Conservation (phyloP, 2,888 invertebrate genomes). For the Boloria euphrosyne region DNA sequence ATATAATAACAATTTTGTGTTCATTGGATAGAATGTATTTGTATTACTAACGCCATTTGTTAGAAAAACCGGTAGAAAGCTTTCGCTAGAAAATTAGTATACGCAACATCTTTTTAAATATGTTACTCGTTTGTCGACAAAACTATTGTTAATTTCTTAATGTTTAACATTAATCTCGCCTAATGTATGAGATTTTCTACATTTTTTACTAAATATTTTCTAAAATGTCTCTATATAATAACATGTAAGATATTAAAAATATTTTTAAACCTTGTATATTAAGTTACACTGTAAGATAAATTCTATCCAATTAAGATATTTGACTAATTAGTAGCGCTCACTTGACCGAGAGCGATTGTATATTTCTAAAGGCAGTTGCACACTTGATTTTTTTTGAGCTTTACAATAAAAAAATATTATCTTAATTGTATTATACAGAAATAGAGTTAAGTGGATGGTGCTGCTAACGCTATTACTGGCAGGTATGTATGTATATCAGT, state of each 20-base stretch:
- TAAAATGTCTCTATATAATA: neutral
- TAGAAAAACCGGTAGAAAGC: too few relatives aligned
- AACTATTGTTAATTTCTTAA: neutral
- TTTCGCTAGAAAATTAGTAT: too few relatives aligned
- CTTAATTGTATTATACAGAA: too few relatives aligned
- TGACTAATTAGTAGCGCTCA: conserved; percentile 58
- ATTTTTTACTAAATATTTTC: neutral
- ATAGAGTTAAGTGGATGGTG: too few relatives aligned
- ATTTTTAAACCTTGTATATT: conserved; percentile 13
- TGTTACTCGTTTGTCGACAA: too few relatives aligned
- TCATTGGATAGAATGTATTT: too few relatives aligned
- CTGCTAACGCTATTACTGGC: too few relatives aligned
- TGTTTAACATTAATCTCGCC: too few relatives aligned
- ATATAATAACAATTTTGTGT: too few relatives aligned
- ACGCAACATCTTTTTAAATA: too few relatives aligned
- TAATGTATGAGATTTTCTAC: neutral
- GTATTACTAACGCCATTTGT: too few relatives aligned
- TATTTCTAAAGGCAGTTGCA: conserved; percentile 40
- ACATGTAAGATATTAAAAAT: neutral
- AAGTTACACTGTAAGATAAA: conserved; percentile 20
- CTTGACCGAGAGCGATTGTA: conserved; percentile 53
- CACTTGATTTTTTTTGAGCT: conserved; percentile 19
- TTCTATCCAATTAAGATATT: conserved; percentile 60
- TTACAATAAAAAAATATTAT: neutral
- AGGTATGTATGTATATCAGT: too few relatives aligned